phyloP scores from a whole-genome alignment of 2,797 vertebrate species.

The Nyctalus aviator region DNA sequence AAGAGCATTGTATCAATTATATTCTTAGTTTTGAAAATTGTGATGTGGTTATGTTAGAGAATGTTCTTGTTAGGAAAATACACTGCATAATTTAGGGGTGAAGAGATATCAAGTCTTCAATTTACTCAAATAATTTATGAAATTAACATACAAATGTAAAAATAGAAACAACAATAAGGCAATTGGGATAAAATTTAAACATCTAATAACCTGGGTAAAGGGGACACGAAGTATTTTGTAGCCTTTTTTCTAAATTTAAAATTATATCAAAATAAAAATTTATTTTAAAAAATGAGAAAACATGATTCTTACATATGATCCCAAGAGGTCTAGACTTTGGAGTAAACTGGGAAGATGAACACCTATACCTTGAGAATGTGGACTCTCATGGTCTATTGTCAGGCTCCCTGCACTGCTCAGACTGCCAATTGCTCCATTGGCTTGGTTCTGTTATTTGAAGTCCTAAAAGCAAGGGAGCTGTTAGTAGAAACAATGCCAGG shows the following conservation, averaged over 20 bases:
- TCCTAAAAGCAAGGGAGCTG: background rate
- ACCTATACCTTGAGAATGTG: background rate
- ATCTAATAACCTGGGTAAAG: background rate
- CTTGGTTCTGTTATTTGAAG: background rate
- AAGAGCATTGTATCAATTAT: background rate
- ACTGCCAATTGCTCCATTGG: background rate
- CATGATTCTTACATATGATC: background rate
- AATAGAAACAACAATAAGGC: background rate
- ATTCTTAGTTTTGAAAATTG: constrained; percentile 24
- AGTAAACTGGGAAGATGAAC: background rate
- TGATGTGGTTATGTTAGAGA: background rate
- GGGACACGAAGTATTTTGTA: background rate
- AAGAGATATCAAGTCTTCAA: background rate
- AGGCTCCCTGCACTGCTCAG: background rate
- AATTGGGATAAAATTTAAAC: background rate
- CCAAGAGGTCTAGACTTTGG: background rate
- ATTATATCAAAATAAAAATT: constrained; percentile 14
- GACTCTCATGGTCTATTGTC: background rate
- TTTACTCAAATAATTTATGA: background rate
- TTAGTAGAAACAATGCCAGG: too few species aligned
- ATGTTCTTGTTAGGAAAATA: constrained; percentile 26
- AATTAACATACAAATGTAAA: background rate
- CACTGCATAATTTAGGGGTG: background rate
- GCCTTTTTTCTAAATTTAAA: constrained; percentile 52
- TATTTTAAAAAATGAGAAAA: constrained; percentile 5